Conservation (phyloP, 2,888 invertebrate species). For the Hypomecis atomaria region DNA sequence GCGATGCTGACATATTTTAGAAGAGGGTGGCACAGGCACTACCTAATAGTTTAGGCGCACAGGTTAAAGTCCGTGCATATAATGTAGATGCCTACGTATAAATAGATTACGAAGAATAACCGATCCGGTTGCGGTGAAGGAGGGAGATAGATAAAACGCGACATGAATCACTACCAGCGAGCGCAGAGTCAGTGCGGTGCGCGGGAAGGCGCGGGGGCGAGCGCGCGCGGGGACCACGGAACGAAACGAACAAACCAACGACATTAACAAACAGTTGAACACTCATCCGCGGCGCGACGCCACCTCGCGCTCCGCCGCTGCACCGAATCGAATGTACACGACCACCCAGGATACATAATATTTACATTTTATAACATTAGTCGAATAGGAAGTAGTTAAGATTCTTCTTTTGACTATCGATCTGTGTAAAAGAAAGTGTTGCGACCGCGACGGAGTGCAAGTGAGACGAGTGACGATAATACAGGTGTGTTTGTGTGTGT, state of each 20-base stretch:
- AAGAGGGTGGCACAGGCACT: conserved; percentile 47
- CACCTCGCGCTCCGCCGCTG: conserved; percentile 61
- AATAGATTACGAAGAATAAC: conserved; percentile 83
- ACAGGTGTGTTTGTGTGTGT: conserved; percentile 73
- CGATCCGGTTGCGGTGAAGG: conserved; percentile 84
- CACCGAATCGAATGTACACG: conserved; percentile 48
- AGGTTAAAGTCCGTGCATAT: conserved; percentile 77
- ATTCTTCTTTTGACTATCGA: conserved; percentile 38
- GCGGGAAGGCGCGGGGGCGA: conserved; percentile 58
- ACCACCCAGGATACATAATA: conserved; percentile 54
- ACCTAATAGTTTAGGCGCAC: conserved; percentile 52
- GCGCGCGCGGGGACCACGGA: conserved; percentile 53
- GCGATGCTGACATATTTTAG: conserved; percentile 13
- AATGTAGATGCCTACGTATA: conserved; percentile 72
- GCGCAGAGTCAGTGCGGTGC: conserved; percentile 70
- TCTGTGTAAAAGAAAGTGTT: conserved; percentile 51
- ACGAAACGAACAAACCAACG: conserved; percentile 76
- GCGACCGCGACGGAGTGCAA: conserved; percentile 47
- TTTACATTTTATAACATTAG: conserved; percentile 52
- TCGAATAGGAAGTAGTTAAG: conserved; percentile 55
- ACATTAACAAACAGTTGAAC: conserved; percentile 81
- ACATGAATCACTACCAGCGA: conserved; percentile 83
- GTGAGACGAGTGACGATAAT: conserved; percentile 69
- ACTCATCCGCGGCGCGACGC: conserved; percentile 74
- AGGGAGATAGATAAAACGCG: conserved; percentile 84